phyloP scores from a whole-genome alignment of 2,797 vertebrate genomes.

The Sus cebifrons region DNA sequence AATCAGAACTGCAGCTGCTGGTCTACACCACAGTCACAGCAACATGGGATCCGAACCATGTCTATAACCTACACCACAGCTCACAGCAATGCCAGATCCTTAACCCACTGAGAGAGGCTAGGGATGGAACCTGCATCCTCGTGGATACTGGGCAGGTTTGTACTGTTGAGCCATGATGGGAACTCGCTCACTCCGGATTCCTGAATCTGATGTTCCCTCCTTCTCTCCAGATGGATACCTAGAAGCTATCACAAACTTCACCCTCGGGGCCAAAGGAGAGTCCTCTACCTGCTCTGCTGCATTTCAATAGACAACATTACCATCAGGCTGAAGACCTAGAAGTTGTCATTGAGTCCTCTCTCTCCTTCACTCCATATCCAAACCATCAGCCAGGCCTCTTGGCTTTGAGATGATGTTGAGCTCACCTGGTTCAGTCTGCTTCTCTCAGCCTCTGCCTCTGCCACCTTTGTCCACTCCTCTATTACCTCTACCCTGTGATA shows the following conservation, averaged over 20 bases:
- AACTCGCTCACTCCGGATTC: background rate
- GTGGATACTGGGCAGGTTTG: no score
- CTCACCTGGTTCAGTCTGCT: background rate
- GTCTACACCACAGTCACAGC: no score
- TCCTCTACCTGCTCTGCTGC: background rate
- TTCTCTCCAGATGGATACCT: background rate
- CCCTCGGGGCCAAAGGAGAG: background rate
- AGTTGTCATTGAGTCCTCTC: background rate
- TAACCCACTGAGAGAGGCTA: no score
- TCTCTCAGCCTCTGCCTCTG: background rate
- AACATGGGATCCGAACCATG: no score
- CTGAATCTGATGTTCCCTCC: background rate
- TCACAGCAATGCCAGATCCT: no score
- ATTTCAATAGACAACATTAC: background rate
- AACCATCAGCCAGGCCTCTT: background rate
- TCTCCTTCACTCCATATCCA: background rate
- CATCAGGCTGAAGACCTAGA: background rate
- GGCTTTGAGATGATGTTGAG: background rate
- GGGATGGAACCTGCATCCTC: no score
- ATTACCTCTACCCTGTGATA: background rate
- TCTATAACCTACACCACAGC: no score
- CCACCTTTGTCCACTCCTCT: no score
- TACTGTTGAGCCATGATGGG: no score
- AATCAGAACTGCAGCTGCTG: no score
- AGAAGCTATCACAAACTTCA: background rate